Conservation (phyloP, 1,140 invertebrate genomes). For the Ceratitis capitata region DNA sequence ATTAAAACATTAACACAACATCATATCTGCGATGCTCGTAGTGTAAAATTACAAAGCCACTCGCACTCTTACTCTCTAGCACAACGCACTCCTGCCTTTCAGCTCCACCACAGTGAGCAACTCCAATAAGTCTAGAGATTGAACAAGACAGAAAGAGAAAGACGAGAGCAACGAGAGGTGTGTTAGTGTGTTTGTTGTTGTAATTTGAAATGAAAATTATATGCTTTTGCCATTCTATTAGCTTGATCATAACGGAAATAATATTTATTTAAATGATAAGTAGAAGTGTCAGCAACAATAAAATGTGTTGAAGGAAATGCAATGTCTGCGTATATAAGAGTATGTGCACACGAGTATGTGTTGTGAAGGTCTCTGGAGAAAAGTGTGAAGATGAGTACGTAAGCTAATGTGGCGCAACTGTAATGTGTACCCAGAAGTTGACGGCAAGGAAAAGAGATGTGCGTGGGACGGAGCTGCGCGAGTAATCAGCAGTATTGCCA, state of each 20-base stretch:
- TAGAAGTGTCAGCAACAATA: neutral
- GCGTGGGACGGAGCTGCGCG: neutral
- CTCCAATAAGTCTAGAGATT: too few species aligned
- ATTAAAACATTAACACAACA: too few species aligned
- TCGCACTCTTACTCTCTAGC: too few species aligned
- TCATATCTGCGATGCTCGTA: too few species aligned
- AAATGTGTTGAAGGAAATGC: neutral
- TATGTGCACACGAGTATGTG: too few species aligned
- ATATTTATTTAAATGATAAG: conserved; percentile 7
- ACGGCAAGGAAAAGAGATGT: neutral
- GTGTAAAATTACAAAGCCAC: too few species aligned
- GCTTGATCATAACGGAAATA: neutral
- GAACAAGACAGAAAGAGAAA: too few species aligned
- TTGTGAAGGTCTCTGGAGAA: neutral
- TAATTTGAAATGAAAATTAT: neutral
- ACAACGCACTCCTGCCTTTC: too few species aligned
- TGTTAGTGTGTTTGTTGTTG: too few species aligned
- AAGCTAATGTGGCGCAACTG: neutral
- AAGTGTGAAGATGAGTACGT: neutral
- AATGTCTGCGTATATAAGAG: too few species aligned
- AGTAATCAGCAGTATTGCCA: neutral
- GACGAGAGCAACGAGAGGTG: too few species aligned
- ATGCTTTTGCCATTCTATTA: neutral
- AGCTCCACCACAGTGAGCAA: too few species aligned
- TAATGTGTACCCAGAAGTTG: neutral